A percentile compares a stretch with the other conserved stretches of the same genome.
These are phyloP conservation scores for Cryptotis parvus DNA, from an alignment of 2,113 vertebrate genomes.

Conservation along the genomic window DNA sequence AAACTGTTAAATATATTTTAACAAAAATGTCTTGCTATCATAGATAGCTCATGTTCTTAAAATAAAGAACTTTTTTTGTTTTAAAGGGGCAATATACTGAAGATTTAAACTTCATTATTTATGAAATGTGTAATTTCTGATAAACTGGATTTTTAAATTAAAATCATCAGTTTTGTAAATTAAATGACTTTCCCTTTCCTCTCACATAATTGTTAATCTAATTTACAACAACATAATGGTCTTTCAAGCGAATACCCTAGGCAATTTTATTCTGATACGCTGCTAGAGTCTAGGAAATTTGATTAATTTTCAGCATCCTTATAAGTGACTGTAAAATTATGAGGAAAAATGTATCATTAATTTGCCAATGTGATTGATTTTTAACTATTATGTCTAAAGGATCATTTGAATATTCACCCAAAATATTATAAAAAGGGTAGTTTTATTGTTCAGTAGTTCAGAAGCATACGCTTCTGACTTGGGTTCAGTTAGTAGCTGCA, in stretches of 20 bases:
- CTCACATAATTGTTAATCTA: conserved; percentile 50
- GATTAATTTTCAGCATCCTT: conserved; percentile 46
- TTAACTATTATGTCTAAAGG: conserved; percentile 20
- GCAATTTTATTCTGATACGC: conserved; percentile 21
- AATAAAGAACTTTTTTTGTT: conserved; percentile 43
- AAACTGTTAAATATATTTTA: conserved; percentile 48
- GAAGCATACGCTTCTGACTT: too few relatives aligned
- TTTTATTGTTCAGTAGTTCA: neutral
- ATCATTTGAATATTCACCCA: neutral
- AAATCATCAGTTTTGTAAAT: conserved; percentile 65
- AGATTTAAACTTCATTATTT: conserved; percentile 48
- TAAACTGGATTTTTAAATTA: conserved; percentile 60
- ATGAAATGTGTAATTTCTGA: conserved; percentile 47
- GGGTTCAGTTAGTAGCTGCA: too few relatives aligned
- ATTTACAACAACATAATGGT: conserved; percentile 28
- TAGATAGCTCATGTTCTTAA: conserved; percentile 1
- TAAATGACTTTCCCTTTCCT: conserved; percentile 43
- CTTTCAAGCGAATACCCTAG: neutral
- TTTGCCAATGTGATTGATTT: conserved; percentile 1
- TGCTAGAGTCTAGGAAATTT: conserved; percentile 25
- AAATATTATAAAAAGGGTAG: neutral
- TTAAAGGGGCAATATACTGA: neutral
- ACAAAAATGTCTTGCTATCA: conserved; percentile 22
- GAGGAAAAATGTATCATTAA: neutral
- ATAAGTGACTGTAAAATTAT: conserved; percentile 47